These are phyloP conservation scores for Luperina testacea DNA, from an alignment of 2,888 invertebrate species.

Conservation along the genomic window DNA sequence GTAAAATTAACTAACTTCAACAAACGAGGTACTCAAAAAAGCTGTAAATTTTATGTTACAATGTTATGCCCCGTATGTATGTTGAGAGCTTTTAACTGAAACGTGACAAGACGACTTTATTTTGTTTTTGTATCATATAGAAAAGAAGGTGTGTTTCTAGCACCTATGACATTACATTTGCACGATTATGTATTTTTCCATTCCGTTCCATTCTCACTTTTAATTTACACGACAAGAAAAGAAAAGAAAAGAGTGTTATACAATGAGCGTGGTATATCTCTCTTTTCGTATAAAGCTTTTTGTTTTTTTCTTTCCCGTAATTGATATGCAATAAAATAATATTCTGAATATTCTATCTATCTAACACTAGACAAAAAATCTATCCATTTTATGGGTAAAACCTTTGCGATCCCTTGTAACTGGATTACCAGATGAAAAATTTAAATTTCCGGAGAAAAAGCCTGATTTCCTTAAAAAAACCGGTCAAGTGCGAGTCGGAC, in stretches of 20 bases:
- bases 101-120: background rate
- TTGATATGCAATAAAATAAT: background rate
- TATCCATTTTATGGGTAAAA: slow-evolving; percentile 29
- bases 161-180: background rate
- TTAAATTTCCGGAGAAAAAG: no score
- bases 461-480: no score
- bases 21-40: background rate
- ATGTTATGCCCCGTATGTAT: no score
- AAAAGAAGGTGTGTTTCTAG: background rate
- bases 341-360: background rate
- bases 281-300: background rate
- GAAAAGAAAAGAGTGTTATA: no score
- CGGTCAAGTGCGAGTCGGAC: no score
- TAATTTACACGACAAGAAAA: slow-evolving; percentile 1
- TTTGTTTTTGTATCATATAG: background rate
- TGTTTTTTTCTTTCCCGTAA: background rate
- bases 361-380: background rate
- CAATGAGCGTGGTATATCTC: no score
- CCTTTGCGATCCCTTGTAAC: slow-evolving; percentile 13
- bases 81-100: background rate
- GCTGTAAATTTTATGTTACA: background rate
- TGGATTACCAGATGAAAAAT: no score
- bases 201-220: background rate
- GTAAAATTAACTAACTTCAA: background rate
- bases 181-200: background rate